Percentiles rank a stretch among this genome's conserved stretches.
Evolutionary conservation across 2,113 vertebrate genomes (phyloP).

Genomic region (Oenanthe oenanthe): DNA sequence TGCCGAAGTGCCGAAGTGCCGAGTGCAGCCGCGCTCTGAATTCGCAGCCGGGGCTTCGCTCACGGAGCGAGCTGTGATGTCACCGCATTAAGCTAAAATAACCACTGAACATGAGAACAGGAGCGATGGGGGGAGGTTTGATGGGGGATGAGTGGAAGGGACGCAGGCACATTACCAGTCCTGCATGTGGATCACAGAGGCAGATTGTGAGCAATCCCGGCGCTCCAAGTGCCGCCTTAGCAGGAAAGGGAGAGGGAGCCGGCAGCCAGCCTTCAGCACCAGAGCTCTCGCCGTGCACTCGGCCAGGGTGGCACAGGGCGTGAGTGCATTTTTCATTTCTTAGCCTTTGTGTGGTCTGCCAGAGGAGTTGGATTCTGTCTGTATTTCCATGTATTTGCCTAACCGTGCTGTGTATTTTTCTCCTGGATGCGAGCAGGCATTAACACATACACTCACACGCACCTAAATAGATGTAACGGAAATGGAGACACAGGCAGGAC

Average conservation of each 20-base stretch:
- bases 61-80: constrained; percentile 75
- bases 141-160: too few species aligned
- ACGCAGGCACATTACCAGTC: constrained; percentile 85
- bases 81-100: constrained; percentile 82
- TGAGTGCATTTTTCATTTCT: constrained; percentile 73
- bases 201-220: constrained; percentile 79
- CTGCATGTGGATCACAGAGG: constrained; percentile 79
- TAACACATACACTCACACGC: not conserved
- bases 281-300: constrained; percentile 41
- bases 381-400: constrained; percentile 55
- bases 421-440: not conserved
- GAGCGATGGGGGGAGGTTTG: constrained; percentile 44
- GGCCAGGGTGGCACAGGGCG: constrained; percentile 78
- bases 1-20: not conserved
- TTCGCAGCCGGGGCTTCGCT: constrained; percentile 56
- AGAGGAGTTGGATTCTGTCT: constrained; percentile 48
- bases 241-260: constrained; percentile 77
- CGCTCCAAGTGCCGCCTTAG: constrained; percentile 78
- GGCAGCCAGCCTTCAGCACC: constrained; percentile 66
- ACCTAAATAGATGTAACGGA: not conserved
- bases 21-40: not conserved
- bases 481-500: not conserved
- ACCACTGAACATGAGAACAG: constrained; percentile 64
- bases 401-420: constrained; percentile 35
- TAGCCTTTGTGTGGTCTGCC: constrained; percentile 65